Percentiles rank a stretch among this genome's conserved stretches.
phyloP scores from a whole-genome alignment of 1,140 invertebrate species.

The Drosophila murphyi region DNA sequence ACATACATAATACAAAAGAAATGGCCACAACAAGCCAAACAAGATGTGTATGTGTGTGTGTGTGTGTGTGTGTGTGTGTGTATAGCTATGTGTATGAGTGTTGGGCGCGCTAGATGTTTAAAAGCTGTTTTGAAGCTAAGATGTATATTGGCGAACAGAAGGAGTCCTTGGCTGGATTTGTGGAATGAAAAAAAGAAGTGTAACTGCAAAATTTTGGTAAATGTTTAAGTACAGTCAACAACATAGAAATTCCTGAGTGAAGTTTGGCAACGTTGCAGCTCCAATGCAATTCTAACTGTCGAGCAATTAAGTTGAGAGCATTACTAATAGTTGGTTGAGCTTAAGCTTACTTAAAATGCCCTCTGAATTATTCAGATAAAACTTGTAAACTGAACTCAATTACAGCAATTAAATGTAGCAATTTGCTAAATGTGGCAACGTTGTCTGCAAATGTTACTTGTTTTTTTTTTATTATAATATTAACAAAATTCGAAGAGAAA shows the following conservation, averaged over 20 bases:
- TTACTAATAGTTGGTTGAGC: slow-evolving; percentile 26
- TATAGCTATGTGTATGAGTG: slow-evolving; percentile 1
- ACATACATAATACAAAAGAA: slow-evolving; percentile 40
- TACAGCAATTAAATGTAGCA: slow-evolving; percentile 3
- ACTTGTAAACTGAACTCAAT: slow-evolving; percentile 1
- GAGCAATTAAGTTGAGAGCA: slow-evolving; percentile 61
- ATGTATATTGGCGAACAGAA: slow-evolving; percentile 16
- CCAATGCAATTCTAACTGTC: slow-evolving; percentile 41
- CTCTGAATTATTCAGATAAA: slow-evolving; percentile 14
- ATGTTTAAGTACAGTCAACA: slow-evolving; percentile 52
- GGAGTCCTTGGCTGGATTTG: slow-evolving; percentile 16
- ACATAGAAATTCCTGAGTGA: slow-evolving; percentile 32
- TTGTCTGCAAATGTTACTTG: neutral
- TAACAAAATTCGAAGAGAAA: too few species aligned
- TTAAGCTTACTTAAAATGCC: slow-evolving; percentile 2
- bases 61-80: neutral
- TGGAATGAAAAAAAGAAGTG: slow-evolving; percentile 39
- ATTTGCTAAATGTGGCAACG: slow-evolving; percentile 4
- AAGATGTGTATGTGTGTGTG: neutral
- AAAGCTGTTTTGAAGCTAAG: slow-evolving; percentile 36
- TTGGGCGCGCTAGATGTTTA: slow-evolving; percentile 34
- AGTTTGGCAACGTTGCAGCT: slow-evolving; percentile 63
- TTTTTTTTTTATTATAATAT: neutral
- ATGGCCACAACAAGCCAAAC: neutral
- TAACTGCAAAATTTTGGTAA: slow-evolving; percentile 36